Base-by-base conservation (phyloP, 1,140 invertebrate genomes). In the Phymorhynchus buccinoides region DNA sequence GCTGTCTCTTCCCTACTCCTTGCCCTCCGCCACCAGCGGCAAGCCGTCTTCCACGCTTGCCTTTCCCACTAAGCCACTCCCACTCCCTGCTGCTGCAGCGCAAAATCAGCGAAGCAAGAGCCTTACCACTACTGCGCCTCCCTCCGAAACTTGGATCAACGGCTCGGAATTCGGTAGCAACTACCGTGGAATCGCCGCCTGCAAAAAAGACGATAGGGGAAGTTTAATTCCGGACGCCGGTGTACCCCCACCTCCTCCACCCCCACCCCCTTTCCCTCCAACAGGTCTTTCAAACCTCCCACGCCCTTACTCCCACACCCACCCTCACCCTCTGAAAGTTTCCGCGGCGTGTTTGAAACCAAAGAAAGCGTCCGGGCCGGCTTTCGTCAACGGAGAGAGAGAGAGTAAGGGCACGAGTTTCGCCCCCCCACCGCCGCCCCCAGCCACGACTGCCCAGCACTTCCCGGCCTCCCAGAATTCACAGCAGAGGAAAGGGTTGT, bases 401-500 rank as follows among this genome's bases (percentile, higher is more conserved):
- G 77, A 56, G 41, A 35, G 27, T n/a, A 78, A 42, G 27, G 39
- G 22, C 42, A 52, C 14, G 44, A 79, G 32, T n/a, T 30, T 30
- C 2, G 77, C 48, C 22, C 77, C 6, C 0, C n/a, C 3, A 9
- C 77, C 37, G 22, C 32, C 42, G 18, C 3, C 16, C 44, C 2
- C 77, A 52, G n/a, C 77, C n/a, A n/a, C n/a, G n/a, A n/a, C n/a
- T n/a, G n/a, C n/a, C n/a, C n/a, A n/a, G n/a, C n/a, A n/a, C n/a
- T n/a, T n/a, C n/a, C n/a, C n/a, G n/a, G n/a, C n/a, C n/a, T n/a
- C n/a, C n/a, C n/a, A n/a, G n/a, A n/a, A n/a, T n/a, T n/a, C n/a
- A n/a, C n/a, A n/a, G n/a, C n/a, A n/a, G n/a, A n/a, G n/a, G 77
- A 2, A 79, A 79, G 77, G 77, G 71, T 30, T 42, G 44, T 79